phyloP scores from a whole-genome alignment of 2,797 vertebrate species.

The Lagodon rhomboides region DNA sequence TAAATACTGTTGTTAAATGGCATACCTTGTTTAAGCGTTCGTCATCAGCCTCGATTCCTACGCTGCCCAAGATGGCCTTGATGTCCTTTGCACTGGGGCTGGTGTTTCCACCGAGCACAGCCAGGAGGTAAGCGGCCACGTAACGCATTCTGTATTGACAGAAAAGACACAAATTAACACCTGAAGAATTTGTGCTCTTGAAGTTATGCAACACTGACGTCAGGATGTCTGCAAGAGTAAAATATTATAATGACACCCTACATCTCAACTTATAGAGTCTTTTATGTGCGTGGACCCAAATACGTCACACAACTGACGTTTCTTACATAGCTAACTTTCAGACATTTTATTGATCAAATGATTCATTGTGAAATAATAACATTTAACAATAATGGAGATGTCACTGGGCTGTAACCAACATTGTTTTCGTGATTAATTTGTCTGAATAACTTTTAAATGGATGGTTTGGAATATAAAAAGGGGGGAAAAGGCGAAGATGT shows the following conservation, averaged over 20 bases:
- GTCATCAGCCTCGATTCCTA: constrained; percentile 86
- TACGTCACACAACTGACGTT: too few relatives aligned
- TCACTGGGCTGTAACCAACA: too few relatives aligned
- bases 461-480: too few relatives aligned
- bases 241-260: fast-evolving
- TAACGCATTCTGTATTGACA: constrained; percentile 85
- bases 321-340: neutral
- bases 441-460: too few relatives aligned
- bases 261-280: neutral
- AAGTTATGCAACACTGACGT: neutral
- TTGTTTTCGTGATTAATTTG: too few relatives aligned
- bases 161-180: neutral
- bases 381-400: too few relatives aligned
- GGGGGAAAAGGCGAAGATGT: too few relatives aligned
- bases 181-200: neutral
- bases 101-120: constrained; percentile 86
- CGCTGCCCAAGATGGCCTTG: constrained; percentile 84
- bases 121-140: constrained; percentile 90
- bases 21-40: constrained; percentile 85
- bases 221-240: neutral
- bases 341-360: neutral
- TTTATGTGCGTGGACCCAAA: neutral
- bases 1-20: neutral
- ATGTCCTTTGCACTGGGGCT: constrained; percentile 86
- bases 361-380: too few relatives aligned